Conservation (phyloP, 2,797 vertebrate species). For the Spatula versicolor region DNA sequence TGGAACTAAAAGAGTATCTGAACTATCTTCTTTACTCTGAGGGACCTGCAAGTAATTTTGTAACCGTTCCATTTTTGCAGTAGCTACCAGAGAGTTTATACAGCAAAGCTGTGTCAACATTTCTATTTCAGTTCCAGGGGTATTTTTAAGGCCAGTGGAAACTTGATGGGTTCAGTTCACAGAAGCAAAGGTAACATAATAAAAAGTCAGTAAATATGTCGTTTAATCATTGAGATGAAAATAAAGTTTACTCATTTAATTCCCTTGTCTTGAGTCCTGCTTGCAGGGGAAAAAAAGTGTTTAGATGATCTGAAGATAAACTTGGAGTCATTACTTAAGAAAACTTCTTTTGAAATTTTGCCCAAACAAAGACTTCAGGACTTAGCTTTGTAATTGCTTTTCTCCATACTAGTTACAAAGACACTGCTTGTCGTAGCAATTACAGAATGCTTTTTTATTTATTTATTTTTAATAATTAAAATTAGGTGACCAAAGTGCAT, state of each 20-base stretch:
- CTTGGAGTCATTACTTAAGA: conserved; percentile 41
- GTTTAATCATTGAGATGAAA: conserved; percentile 47
- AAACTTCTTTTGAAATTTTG: conserved; percentile 53
- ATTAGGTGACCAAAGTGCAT: conserved; percentile 14
- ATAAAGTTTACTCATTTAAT: conserved; percentile 47
- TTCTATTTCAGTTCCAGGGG: conserved; percentile 42
- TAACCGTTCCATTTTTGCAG: conserved; percentile 42
- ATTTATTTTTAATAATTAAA: conserved; percentile 43
- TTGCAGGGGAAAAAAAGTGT: background rate
- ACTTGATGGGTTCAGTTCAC: conserved; percentile 52
- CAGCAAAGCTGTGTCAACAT: conserved; percentile 64
- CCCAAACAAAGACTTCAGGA: conserved; percentile 29
- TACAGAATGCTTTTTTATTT: background rate
- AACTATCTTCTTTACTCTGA: background rate
- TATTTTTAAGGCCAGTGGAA: conserved; percentile 63
- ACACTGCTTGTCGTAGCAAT: background rate
- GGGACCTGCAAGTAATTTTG: conserved; percentile 22
- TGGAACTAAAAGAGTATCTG: background rate
- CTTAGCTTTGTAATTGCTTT: conserved; percentile 32
- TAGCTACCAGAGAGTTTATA: conserved; percentile 48
- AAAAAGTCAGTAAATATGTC: conserved; percentile 54
- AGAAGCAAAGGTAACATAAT: conserved; percentile 46
- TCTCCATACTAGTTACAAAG: background rate
- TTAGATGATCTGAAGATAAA: conserved; percentile 44
- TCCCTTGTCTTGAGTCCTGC: conserved; percentile 32